Base-by-base conservation (phyloP, 2,113 vertebrate genomes). In the Sturnira hondurensis region DNA sequence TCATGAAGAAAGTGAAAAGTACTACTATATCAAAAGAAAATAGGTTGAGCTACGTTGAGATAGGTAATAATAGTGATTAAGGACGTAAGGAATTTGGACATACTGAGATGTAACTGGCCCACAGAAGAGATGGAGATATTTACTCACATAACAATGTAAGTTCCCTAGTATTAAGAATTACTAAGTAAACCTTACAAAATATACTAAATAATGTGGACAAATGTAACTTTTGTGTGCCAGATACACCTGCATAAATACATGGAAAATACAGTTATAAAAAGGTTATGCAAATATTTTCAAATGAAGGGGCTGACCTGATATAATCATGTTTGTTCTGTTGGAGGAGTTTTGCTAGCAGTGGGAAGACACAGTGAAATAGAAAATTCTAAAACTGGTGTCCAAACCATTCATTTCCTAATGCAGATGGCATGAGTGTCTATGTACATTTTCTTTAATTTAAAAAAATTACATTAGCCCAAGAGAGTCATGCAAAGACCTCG, bases 31-130 rank as follows among this genome's bases (percentile, higher is more conserved):
- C 12, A 17, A 33, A 31, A 2, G 0, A 14, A 3, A 24, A 70
- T 19, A 68, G 0, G 1, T 11, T 38, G 14, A 63, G 5, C 45
- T 73, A n/a, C 16, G 19, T 1, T 45, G 0, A n/a, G 52, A 11
- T 43, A 45, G 28, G 47, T 90, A 67, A 67, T 38, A 5, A 50
- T 56, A 93, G 43, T 3, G 7, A 7, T 58, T 81, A 68, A 67
- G 36, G 5, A 20, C 73, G 33, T 19, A 77, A 78, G 26, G 6
- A 71, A 93, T 81, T 56, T 26, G 9, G 3, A 43, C 4, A 58
- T 58, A 61, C 7, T 28, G 11, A 70, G 26, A 28, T 28, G 4
- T 36, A 15, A 56, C 8, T 76, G 58, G 31, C 4, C 24, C 83
- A 22, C 12, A 61, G 31, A 78, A 63, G 19, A 41, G 16, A 4